Base-by-base conservation (phyloP, 2,113 vertebrate species). In the Formicarius rufipectus region DNA sequence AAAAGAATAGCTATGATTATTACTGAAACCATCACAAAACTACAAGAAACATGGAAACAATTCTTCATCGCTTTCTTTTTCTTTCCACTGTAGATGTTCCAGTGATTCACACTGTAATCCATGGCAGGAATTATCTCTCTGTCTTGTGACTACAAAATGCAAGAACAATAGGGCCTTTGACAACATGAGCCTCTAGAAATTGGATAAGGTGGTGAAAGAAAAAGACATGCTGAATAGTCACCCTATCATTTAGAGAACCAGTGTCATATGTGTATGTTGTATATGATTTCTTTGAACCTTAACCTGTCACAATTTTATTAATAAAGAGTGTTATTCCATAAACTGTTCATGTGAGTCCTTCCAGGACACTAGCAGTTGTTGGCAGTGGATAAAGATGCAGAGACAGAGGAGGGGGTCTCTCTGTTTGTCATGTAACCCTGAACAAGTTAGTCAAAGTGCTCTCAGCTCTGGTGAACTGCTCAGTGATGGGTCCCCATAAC, bases 211-310 rank as follows among this genome's bases (percentile, higher is more conserved):
- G 33, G 37, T 50, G 17, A 60, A 45, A 55, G 30, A 45, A 79
- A 66, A 82, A 69, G 6, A 27, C 14, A 31, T 31, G 12, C 6
- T 69, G 68, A 78, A 68, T 64, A 1, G 11, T 49, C 69, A 86
- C 19, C 7, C 35, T 59, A 10, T 42, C 2, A 21, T 42, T 69
- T 42, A 71, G 33, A 78, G 14, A 91, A 7, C 1, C 2, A 28
- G 21, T 15, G 13, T 39, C 0, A 0, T n/a, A 59, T 23, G 11
- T 66, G 0, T n/a, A 59, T 23, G 11, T 66, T 50, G 7, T 12
- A 71, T 20, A 22, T 25, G 6, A 64, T 78, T 84, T n/a, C n/a
- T n/a, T n/a, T n/a, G n/a, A n/a, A 56, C 31, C 19, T 21, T 56
- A 56, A 56, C 11, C 11, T 56, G 31, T 56, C 31, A 21, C 31